Percentiles rank a stretch among this genome's conserved stretches.
Conservation (phyloP, 1,140 invertebrate species). For the Pinna nobilis region DNA sequence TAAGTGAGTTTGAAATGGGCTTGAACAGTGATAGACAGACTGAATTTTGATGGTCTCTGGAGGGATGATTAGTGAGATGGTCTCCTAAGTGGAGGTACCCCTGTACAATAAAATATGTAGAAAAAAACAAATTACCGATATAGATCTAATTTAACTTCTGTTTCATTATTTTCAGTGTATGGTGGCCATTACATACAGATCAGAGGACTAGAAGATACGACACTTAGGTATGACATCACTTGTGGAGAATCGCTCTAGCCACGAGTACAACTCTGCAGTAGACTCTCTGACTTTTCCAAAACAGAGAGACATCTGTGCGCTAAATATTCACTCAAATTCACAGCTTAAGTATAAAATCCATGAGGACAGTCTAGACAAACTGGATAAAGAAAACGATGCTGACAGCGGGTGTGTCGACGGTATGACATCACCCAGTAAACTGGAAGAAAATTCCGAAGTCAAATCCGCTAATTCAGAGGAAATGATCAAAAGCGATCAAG, state of each 20-base stretch:
- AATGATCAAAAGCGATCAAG: slow-evolving; percentile 52
- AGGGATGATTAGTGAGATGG: no score
- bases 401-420: slow-evolving; percentile 15
- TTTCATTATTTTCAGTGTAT: background rate
- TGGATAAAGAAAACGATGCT: slow-evolving; percentile 19
- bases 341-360: slow-evolving; percentile 18
- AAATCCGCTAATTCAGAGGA: background rate
- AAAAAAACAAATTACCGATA: background rate
- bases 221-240: slow-evolving; percentile 18
- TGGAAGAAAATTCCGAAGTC: slow-evolving; percentile 15
- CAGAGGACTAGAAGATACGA: background rate
- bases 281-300: slow-evolving; percentile 2
- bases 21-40: no score
- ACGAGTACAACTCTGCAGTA: slow-evolving; percentile 12
- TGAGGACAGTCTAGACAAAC: background rate
- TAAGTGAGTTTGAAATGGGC: no score
- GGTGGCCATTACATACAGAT: slow-evolving; percentile 7
- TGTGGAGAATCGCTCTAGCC: slow-evolving; percentile 5
- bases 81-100: background rate
- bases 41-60: no score
- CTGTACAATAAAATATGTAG: background rate
- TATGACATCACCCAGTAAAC: slow-evolving; percentile 18
- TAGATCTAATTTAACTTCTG: background rate
- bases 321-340: slow-evolving; percentile 15
- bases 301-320: background rate